Evolutionary conservation across 2,888 invertebrate genomes (phyloP), one percentile per base, ranked within the genome.

Genomic region (Plemyria rubiginata): DNA sequence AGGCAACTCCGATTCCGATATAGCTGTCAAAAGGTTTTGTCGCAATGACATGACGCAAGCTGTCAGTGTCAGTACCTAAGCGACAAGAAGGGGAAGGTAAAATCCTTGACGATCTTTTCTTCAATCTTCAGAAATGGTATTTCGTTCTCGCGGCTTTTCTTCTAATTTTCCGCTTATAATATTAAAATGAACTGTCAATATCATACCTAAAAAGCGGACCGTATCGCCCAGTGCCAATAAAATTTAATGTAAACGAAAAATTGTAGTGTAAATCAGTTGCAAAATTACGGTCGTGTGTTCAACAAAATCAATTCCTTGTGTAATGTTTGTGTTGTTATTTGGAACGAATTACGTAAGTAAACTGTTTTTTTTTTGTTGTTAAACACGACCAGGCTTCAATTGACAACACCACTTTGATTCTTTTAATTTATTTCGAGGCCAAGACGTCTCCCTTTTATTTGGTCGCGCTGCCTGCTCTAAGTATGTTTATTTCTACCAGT

Each of bases 101-200:
- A 89, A 87, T 85, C 87, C 86, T 88, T 88, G 87, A 82, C 83
- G 84, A 80, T 79, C 82, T 85, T 85, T 87, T 86, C 86, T 84
- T 84, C 82, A 85, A 86, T 87, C 87, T 87, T 89, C 88, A 87
- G n/a, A 90, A 90, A 91, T 91, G 91, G 90, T 91, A 88, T 88
- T 87, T 84, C 80, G 71, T 80, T 87, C 82, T 87, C 85, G 86
- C 88, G 87, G 84, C 84, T 86, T 90, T 88, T 81, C 81, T 83
- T 84, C 80, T 74, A 85, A 87, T 89, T 86, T 84, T 76, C 74
- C 81, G 72, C 70, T 84, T 79, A 80, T 82, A 79, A 76, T 79
- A 77, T 51, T 78, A 83, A 83, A 87, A 89, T 90, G 86, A 85
- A 84, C 77, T 78, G 57, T 76, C 75, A 80, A 76, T 79, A 74